These are phyloP conservation scores for Uloborus plumipes DNA, from an alignment of 2,888 invertebrate species.

Conservation along the genomic window DNA sequence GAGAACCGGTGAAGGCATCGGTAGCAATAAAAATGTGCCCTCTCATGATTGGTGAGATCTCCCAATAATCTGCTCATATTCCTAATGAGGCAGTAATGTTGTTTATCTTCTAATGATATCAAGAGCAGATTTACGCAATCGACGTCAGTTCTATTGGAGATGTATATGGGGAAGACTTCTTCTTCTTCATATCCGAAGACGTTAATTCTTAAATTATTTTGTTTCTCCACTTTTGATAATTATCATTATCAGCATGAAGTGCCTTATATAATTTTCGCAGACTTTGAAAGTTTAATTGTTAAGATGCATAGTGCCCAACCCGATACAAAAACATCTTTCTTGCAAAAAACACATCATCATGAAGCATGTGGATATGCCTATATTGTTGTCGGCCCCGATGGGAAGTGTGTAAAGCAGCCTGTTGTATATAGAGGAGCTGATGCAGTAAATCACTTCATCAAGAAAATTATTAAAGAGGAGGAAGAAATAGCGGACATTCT, in stretches of 20 bases:
- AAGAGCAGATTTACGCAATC: neutral
- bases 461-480: too few species aligned
- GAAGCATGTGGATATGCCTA: conserved; percentile 27
- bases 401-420: neutral
- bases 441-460: conserved; percentile 1
- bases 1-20: conserved; percentile 28
- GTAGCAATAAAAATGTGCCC: conserved; percentile 2
- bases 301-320: conserved; percentile 4
- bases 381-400: conserved; percentile 1
- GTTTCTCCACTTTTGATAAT: neutral
- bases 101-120: too few species aligned
- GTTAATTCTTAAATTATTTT: neutral
- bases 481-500: too few species aligned
- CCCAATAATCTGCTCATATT: neutral
- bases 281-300: conserved; percentile 9
- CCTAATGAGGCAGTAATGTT: too few species aligned
- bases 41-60: neutral
- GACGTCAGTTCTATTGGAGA: neutral
- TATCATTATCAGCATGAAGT: neutral
- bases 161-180: too few species aligned
- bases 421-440: conserved; percentile 9
- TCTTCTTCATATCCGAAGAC: neutral
- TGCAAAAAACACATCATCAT: conserved; percentile 10
- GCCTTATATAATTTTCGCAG: conserved; percentile 16
- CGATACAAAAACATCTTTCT: neutral